These are phyloP conservation scores for Nomada hirtipes DNA, from an alignment of 2,888 invertebrate species.

Conservation along the genomic window DNA sequence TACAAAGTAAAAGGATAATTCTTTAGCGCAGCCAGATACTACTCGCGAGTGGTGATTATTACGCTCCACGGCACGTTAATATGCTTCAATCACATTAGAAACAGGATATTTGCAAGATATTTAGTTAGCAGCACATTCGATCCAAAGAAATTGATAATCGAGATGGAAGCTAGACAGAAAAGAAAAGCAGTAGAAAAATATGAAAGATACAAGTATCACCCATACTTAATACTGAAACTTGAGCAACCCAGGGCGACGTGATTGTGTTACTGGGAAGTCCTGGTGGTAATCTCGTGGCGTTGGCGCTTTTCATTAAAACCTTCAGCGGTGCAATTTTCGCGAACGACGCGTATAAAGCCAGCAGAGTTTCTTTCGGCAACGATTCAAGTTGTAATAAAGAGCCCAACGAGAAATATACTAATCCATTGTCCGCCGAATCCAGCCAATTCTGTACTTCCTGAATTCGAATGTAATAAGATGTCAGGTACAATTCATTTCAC, in stretches of 20 bases:
- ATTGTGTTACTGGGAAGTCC: slow-evolving; percentile 73
- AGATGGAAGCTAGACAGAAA: too few species aligned
- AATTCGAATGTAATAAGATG: background rate
- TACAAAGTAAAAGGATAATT: too few species aligned
- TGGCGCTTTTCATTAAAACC: slow-evolving; percentile 72
- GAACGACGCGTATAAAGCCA: slow-evolving; percentile 68
- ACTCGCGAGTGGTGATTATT: background rate
- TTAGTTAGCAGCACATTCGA: too few species aligned
- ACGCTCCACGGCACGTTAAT: too few species aligned
- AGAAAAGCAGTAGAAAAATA: too few species aligned
- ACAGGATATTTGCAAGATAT: too few species aligned
- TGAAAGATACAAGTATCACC: too few species aligned
- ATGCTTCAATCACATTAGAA: too few species aligned
- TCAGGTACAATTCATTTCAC: background rate
- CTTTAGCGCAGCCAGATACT: background rate
- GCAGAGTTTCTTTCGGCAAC: slow-evolving; percentile 66
- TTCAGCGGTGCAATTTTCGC: slow-evolving; percentile 72
- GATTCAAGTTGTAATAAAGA: slow-evolving; percentile 74
- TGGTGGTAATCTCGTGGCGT: slow-evolving; percentile 61
- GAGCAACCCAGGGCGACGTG: slow-evolving; percentile 73
- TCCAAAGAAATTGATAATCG: too few species aligned
- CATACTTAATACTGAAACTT: slow-evolving; percentile 55
- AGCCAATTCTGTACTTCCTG: slow-evolving; percentile 75
- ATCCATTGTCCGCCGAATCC: slow-evolving; percentile 72
- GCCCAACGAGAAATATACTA: slow-evolving; percentile 77